phyloP scores from a whole-genome alignment of 1,140 invertebrate species.

The Dendroctonus ponderosae region DNA sequence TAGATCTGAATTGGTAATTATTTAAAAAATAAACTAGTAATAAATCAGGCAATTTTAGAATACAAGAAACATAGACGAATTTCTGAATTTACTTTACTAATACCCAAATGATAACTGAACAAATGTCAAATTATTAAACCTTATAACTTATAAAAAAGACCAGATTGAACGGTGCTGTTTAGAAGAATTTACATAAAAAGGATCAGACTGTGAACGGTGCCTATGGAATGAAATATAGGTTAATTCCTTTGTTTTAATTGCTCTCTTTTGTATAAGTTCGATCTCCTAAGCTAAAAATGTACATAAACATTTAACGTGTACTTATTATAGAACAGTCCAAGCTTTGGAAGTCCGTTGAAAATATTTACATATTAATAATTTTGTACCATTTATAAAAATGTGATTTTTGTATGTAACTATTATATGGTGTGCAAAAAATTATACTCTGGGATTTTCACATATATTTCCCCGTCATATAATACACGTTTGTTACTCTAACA shows the following conservation, averaged over 20 bases:
- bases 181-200: conserved; percentile 21
- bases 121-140: too few species aligned
- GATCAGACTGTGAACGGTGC: conserved; percentile 25
- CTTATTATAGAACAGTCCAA: conserved; percentile 11
- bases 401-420: conserved; percentile 1
- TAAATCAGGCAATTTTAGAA: too few species aligned
- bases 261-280: conserved; percentile 6
- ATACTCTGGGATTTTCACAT: not conserved
- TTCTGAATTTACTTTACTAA: too few species aligned
- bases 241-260: not conserved
- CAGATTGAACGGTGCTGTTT: conserved; percentile 25
- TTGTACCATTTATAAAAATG: conserved; percentile 6
- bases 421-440: conserved; percentile 2
- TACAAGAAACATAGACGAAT: too few species aligned
- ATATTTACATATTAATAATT: not conserved
- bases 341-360: conserved; percentile 6
- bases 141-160: too few species aligned
- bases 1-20: not conserved
- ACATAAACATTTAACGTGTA: conserved; percentile 15
- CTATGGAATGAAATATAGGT: conserved; percentile 17
- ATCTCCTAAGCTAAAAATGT: conserved; percentile 16
- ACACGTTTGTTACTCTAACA: conserved; percentile 3
- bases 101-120: too few species aligned
- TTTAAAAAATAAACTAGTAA: not conserved
- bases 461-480: not conserved